Evolutionary conservation across 2,113 vertebrate species (phyloP).

Genomic region (Lophura nycthemera): DNA sequence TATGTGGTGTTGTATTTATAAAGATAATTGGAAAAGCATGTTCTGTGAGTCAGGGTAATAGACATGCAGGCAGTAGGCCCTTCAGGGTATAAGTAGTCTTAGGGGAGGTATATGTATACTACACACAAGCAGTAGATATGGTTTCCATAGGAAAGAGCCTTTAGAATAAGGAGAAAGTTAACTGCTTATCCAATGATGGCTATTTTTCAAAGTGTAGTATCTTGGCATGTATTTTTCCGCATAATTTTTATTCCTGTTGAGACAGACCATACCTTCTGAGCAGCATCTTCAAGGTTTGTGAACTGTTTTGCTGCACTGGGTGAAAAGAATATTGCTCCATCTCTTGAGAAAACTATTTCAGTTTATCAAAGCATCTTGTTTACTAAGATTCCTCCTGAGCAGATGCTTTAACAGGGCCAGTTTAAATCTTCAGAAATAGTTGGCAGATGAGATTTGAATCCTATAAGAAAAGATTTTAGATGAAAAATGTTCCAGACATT

Average conservation of each 20-base stretch:
- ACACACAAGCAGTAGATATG: slow-evolving; percentile 1
- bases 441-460: not conserved
- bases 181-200: not conserved
- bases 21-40: slow-evolving; percentile 69
- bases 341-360: not conserved
- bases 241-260: slow-evolving; percentile 21
- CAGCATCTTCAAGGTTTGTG: not conserved
- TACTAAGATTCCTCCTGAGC: not conserved
- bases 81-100: slow-evolving; percentile 53
- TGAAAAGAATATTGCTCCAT: not conserved
- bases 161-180: slow-evolving; percentile 28
- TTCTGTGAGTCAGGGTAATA: slow-evolving; percentile 47
- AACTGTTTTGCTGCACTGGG: not conserved
- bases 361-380: slow-evolving; percentile 17
- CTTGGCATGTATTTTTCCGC: slow-evolving; percentile 29
- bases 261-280: not conserved
- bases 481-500: not conserved
- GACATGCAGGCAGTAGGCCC: slow-evolving; percentile 19
- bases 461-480: not conserved
- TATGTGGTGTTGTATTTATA: slow-evolving; percentile 52
- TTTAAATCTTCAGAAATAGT: not conserved
- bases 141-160: slow-evolving; percentile 35
- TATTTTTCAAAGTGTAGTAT: slow-evolving; percentile 18
- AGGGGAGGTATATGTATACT: slow-evolving; percentile 28
- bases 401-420: not conserved